Evolutionary conservation across 1,140 invertebrate species (phyloP), one percentile per base, ranked within the genome.

Genomic region (Metopolophium dirhodum): DNA sequence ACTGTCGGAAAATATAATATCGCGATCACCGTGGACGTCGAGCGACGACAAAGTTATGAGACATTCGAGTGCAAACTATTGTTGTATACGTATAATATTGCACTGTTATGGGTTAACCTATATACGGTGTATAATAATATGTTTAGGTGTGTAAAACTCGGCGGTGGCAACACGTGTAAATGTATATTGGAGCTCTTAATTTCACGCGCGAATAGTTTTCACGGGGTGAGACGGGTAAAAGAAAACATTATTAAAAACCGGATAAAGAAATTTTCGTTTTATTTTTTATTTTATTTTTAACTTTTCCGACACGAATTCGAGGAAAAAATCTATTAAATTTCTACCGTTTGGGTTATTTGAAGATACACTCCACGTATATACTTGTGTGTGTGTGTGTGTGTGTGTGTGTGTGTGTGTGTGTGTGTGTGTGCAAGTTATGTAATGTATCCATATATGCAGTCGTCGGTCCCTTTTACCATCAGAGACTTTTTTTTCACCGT

Each of bases 151-250:
- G 35, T 83, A 23, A 30, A 26, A 86, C 83, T 45, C 1, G 41
- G 45, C 68, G 41, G 41, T 87, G 41, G 26, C 14, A 45, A n/a
- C 85, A 47, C 45, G 85, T 45, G 83, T 77, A n/a, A 77, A 77
- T 14, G 61, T 86, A 86, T 47, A 47, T 47, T 30, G 41, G 37
- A 30, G 47, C 14, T 89, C n/a, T 54, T 54, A 89, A 89, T 89
- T 89, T 89, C 87, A 54, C 87, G 87, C 47, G 49, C 35, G 87
- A 89, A 89, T 37, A 51, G 87, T 37, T 77, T 77, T 89, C n/a
- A 23, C 41, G n/a, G 3, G 87, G 49, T 14, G 22, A 89, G 22
- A 37, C 87, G n/a, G 22, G 47, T 6, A 23, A 89, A 54, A 54
- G 47, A 89, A 54, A 89, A 89, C 30, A 51, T 54, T 89, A 54